A percentile compares a stretch with the other conserved stretches of the same genome.
These are phyloP conservation scores for Phoenicopterus ruber DNA, from an alignment of 2,113 vertebrate genomes.

Conservation along the genomic window DNA sequence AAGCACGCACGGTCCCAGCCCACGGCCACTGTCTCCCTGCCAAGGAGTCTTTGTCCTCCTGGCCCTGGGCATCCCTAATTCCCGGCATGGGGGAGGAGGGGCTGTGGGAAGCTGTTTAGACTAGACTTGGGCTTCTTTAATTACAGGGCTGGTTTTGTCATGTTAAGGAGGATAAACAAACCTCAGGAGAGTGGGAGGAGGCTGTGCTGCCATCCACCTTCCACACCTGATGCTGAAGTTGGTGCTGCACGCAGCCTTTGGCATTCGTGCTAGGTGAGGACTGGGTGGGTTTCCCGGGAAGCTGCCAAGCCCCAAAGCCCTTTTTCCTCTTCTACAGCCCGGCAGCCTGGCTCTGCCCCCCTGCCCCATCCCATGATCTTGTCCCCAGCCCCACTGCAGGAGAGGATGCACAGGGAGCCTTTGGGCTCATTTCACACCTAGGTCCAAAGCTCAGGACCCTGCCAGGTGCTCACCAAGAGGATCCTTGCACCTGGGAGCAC, in stretches of 20 bases:
- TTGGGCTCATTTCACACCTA: not conserved
- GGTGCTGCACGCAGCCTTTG: rapidly evolving
- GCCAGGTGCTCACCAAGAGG: not conserved
- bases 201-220: not conserved
- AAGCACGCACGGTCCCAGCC: too few species aligned
- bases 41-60: too few species aligned
- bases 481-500: not conserved
- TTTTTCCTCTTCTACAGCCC: not conserved
- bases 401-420: not conserved
- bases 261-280: not conserved
- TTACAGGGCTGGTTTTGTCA: not conserved
- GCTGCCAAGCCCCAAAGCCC: not conserved
- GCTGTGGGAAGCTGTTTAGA: conserved; percentile 6
- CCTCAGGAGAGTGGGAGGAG: not conserved
- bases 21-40: too few species aligned
- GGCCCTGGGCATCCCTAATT: too few species aligned
- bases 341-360: not conserved
- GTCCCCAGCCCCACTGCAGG: not conserved
- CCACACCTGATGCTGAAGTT: rapidly evolving
- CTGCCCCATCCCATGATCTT: not conserved
- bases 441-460: not conserved
- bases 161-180: conserved; percentile 35
- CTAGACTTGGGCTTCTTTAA: not conserved
- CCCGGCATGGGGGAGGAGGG: too few species aligned
- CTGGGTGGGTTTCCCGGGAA: not conserved